phyloP scores from a whole-genome alignment of 2,113 vertebrate genomes.

The Indicator maculatus region DNA sequence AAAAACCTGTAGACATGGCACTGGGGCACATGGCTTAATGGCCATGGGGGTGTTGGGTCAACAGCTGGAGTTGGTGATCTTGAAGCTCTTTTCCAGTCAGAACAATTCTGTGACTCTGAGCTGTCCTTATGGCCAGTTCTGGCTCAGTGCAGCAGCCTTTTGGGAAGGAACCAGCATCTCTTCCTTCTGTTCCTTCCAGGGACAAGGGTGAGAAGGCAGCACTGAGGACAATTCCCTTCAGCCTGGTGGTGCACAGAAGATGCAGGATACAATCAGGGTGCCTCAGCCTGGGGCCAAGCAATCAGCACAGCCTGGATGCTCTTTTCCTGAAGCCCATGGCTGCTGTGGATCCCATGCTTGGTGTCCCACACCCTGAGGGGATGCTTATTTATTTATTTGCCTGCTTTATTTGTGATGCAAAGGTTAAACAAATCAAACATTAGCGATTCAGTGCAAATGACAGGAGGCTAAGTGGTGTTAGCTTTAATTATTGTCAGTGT shows the following conservation, averaged over 20 bases:
- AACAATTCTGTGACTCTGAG: too few species aligned
- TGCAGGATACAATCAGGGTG: rapidly evolving
- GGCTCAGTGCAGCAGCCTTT: rapidly evolving
- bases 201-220: background rate
- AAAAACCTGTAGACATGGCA: too few species aligned
- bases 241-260: background rate
- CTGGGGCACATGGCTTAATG: too few species aligned
- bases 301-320: rapidly evolving
- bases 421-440: background rate
- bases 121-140: rapidly evolving
- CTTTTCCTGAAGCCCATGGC: background rate
- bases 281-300: background rate
- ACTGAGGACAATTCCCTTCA: rapidly evolving
- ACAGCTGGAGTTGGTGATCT: too few species aligned
- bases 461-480: conserved; percentile 1
- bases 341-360: background rate
- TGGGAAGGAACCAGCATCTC: background rate
- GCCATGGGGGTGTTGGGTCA: too few species aligned
- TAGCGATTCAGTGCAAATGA: background rate
- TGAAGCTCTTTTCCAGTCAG: too few species aligned
- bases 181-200: rapidly evolving
- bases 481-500: conserved; percentile 40
- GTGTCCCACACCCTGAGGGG: background rate
- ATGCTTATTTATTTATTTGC: background rate
- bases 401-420: background rate